Conservation (phyloP, 2,888 invertebrate genomes). For the Odontocerum albicorne region DNA sequence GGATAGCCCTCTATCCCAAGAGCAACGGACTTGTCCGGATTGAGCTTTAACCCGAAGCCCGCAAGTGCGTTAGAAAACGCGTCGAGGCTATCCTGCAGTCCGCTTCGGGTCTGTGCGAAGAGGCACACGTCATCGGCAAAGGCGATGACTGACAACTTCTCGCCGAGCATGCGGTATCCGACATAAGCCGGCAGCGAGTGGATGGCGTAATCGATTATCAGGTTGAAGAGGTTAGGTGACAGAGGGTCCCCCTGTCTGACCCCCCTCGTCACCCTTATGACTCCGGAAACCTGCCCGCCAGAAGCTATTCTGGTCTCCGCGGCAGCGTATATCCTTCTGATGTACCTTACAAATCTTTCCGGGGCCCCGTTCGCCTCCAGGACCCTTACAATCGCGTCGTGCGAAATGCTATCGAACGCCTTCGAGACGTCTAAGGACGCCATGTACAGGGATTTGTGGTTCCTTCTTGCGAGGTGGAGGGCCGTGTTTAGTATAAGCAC, state of each 20-base stretch:
- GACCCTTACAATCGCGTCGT: conserved; percentile 39
- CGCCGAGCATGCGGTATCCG: neutral
- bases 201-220: neutral
- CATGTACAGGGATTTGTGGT: conserved; percentile 42
- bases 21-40: neutral
- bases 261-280: conserved; percentile 40
- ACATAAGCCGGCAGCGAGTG: neutral
- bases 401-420: conserved; percentile 45
- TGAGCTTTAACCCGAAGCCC: too few relatives aligned
- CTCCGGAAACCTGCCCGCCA: conserved; percentile 33
- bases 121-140: conserved; percentile 2
- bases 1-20: neutral
- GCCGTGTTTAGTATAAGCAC: conserved; percentile 39
- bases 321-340: conserved; percentile 41
- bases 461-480: conserved; percentile 39
- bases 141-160: neutral
- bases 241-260: conserved; percentile 48
- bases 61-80: neutral
- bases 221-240: conserved; percentile 44
- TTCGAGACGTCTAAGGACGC: conserved; percentile 47
- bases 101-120: neutral
- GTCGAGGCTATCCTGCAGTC: neutral
- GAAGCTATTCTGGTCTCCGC: conserved; percentile 40
- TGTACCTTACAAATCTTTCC: conserved; percentile 39
- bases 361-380: conserved; percentile 42